Conservation (phyloP, 2,797 vertebrate genomes). For the Pempheris klunzingeri region DNA sequence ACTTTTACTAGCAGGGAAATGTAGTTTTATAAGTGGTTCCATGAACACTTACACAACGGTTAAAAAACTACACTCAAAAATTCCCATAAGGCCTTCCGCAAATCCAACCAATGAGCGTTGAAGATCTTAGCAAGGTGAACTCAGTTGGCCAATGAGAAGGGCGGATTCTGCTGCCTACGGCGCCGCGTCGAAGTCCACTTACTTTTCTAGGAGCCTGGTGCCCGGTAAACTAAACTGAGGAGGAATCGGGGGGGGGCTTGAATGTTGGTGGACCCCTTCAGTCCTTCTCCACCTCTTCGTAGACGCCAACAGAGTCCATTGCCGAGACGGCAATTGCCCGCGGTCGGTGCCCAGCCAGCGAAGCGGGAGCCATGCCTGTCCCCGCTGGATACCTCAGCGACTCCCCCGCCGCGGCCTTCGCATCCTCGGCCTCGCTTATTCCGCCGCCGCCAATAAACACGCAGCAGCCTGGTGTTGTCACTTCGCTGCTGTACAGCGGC, state of each 20-base stretch:
- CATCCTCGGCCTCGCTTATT: slow-evolving; percentile 90
- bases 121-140: slow-evolving; percentile 43
- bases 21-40: slow-evolving; percentile 60
- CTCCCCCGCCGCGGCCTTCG: slow-evolving; percentile 78
- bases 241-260: slow-evolving; percentile 62
- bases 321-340: slow-evolving; percentile 75
- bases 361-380: slow-evolving; percentile 84
- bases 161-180: slow-evolving; percentile 63
- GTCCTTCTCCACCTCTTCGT: slow-evolving; percentile 38
- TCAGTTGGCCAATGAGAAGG: slow-evolving; percentile 71
- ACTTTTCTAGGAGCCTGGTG: slow-evolving; percentile 78
- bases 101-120: slow-evolving; percentile 71
- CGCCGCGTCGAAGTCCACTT: slow-evolving; percentile 77
- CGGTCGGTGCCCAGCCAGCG: slow-evolving; percentile 83
- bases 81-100: slow-evolving; percentile 64
- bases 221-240: slow-evolving; percentile 70
- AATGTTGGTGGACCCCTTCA: slow-evolving; percentile 65
- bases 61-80: slow-evolving; percentile 76
- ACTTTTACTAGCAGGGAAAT: slow-evolving; percentile 57
- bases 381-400: slow-evolving; percentile 81
- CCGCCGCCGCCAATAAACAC: slow-evolving; percentile 98
- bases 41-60: background rate
- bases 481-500: slow-evolving; percentile 96
- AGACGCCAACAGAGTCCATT: slow-evolving; percentile 67
- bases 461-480: slow-evolving; percentile 95